Evolutionary conservation across 2,888 invertebrate species (phyloP).

Genomic region (Mesodorylaimus sp.): DNA sequence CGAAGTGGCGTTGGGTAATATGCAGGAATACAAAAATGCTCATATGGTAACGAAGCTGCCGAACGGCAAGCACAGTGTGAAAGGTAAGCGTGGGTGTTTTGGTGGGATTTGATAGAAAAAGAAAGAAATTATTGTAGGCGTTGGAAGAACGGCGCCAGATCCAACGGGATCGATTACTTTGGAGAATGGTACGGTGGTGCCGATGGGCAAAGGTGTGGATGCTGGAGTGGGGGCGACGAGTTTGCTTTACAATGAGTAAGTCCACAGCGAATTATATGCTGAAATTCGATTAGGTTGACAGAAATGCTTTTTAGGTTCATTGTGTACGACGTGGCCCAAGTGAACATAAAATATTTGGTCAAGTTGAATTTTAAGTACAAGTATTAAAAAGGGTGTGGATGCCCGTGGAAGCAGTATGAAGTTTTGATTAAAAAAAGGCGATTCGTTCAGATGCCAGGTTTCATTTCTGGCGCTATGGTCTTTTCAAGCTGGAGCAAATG

Average conservation of each 20-base stretch:
- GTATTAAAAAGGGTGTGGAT: too few relatives aligned
- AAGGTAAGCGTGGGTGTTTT: slow-evolving; percentile 41
- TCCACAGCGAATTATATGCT: not conserved
- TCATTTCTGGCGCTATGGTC: too few relatives aligned
- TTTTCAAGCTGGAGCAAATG: too few relatives aligned
- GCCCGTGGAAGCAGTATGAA: too few relatives aligned
- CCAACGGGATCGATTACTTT: slow-evolving; percentile 42
- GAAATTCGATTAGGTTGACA: not conserved
- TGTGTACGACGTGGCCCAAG: slow-evolving; percentile 86
- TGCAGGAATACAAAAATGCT: slow-evolving; percentile 53
- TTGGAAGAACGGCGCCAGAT: slow-evolving; percentile 61
- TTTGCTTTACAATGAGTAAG: slow-evolving; percentile 23
- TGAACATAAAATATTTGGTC: slow-evolving; percentile 69
- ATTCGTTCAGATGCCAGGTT: too few relatives aligned
- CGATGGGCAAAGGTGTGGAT: slow-evolving; percentile 28
- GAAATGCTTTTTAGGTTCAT: slow-evolving; percentile 37
- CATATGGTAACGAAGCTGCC: slow-evolving; percentile 50
- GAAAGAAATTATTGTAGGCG: not conserved
- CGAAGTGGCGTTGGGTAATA: slow-evolving; percentile 72
- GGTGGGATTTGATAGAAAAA: not conserved
- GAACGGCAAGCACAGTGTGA: slow-evolving; percentile 62
- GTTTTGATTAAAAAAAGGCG: too few relatives aligned
- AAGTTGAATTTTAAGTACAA: slow-evolving; percentile 68
- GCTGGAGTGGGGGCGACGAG: slow-evolving; percentile 11
- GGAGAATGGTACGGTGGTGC: slow-evolving; percentile 42